Evolutionary conservation across 23 tunicate genomes (phyloP).

Genomic region (Styela clava): DNA sequence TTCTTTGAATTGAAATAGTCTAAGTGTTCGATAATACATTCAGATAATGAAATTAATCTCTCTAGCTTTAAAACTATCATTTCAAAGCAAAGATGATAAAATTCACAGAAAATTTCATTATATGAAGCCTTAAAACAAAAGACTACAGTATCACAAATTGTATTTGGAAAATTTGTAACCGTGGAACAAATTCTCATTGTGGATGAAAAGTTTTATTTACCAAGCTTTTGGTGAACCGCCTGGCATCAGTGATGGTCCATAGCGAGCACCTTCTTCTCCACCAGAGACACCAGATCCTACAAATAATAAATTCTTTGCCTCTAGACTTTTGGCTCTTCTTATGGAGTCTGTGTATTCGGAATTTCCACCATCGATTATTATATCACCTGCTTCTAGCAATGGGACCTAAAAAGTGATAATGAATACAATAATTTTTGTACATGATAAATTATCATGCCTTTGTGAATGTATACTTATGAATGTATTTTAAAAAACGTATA

Average conservation of each 20-base stretch:
- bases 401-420: conserved; percentile 43
- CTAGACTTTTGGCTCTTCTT: conserved; percentile 45
- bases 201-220: no score
- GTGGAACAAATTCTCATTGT: no score
- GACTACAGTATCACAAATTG: no score
- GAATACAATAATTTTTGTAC: not conserved
- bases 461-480: not conserved
- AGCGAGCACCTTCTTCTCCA: conserved; percentile 96
- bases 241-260: conserved; percentile 96
- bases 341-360: conserved; percentile 84
- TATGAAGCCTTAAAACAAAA: no score
- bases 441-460: no score
- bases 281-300: conserved; percentile 97
- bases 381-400: conserved; percentile 72
- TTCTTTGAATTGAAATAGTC: no score
- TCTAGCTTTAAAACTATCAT: no score
- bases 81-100: no score
- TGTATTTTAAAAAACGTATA: not conserved
- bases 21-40: no score
- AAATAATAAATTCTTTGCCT: conserved; percentile 59
- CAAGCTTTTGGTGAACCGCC: conserved; percentile 91
- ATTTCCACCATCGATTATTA: conserved; percentile 94
- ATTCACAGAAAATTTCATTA: no score
- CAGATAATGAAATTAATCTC: no score
- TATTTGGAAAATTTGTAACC: no score